Evolutionary conservation across 35 echinoderm and acorn worm genomes (phyloP), one percentile per base, ranked within the genome.

Genomic region (Chiridota heheva): DNA sequence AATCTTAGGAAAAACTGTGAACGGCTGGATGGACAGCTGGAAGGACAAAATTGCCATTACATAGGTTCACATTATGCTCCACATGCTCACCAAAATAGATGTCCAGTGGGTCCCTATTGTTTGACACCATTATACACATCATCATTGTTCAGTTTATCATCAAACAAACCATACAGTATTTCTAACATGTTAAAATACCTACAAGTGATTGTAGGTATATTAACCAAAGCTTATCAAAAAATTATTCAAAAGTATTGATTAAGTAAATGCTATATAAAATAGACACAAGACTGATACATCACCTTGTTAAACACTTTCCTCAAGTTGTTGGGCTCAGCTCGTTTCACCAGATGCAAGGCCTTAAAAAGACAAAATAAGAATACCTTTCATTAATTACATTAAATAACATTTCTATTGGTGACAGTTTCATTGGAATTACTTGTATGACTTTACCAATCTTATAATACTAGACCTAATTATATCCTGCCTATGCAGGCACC

Each of bases 291-390:
- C n/a, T n/a, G n/a, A 24, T 30, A 7, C 67, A 68, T 65, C 31
- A 91, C 89, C 75, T 91, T 91, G 33, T 41, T 66, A 60, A 91
- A 91, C 28, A 91, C 62, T 44, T 86, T 44, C 53, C 76, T 82
- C 44, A 91, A 69, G 16, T 80, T 63, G 1, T 18, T 55, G 8
- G 89, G 71, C n/a, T 91, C 89, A 29, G 89, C 89, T 81, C 89
- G 34, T 58, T 91, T 91, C 17, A 91, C 75, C 44, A 91, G 82
- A 69, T 91, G 89, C 27, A 91, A 42, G 2, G 89, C 83, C 89
- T 91, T 36, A 17, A 36, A 26, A 25, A 44, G 31, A 88, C 32
- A 58, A 33, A 7, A 58, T 5, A 42, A 5, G 51, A 73, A 28
- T n/a, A 42, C n/a, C n/a, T n/a, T n/a, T n/a, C n/a, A n/a, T n/a